Evolutionary conservation across 2,888 invertebrate species (phyloP).

Genomic region (Ametastegia equiseti): DNA sequence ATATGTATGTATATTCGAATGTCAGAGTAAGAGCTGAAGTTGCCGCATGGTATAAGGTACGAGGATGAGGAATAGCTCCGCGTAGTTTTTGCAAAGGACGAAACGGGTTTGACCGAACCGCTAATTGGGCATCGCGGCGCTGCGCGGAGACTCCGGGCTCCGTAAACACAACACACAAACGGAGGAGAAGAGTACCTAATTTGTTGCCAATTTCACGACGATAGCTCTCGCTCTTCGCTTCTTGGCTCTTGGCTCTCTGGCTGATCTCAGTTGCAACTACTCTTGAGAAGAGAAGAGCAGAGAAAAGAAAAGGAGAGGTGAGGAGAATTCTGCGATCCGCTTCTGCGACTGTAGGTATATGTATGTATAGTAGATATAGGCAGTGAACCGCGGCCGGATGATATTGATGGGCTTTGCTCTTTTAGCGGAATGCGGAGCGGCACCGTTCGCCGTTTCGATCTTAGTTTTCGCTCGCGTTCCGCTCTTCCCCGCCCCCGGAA

Average conservation of each 20-base stretch:
- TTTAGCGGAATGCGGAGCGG: slow-evolving; percentile 38
- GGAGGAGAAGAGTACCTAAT: slow-evolving; percentile 63
- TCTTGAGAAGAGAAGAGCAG: too few relatives aligned
- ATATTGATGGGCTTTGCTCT: slow-evolving; percentile 41
- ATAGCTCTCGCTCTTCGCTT: slow-evolving; percentile 53
- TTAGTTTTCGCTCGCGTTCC: slow-evolving; percentile 39
- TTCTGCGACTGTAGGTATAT: too few relatives aligned
- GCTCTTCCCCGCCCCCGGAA: too few relatives aligned
- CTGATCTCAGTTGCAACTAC: background rate
- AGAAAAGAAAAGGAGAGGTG: too few relatives aligned
- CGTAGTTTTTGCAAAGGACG: slow-evolving; percentile 52
- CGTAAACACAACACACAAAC: too few relatives aligned
- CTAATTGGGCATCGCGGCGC: slow-evolving; percentile 69
- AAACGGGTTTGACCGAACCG: slow-evolving; percentile 63
- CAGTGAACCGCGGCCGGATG: background rate
- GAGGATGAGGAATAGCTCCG: slow-evolving; percentile 47
- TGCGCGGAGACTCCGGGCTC: too few relatives aligned
- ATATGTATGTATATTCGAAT: background rate
- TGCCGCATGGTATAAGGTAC: too few relatives aligned
- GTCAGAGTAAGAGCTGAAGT: too few relatives aligned
- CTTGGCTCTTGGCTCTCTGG: background rate
- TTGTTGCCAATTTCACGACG: slow-evolving; percentile 71
- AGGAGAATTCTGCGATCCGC: too few relatives aligned
- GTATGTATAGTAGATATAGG: too few relatives aligned
- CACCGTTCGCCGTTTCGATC: slow-evolving; percentile 26